These are phyloP conservation scores for Blennius ocellaris DNA, from an alignment of 2,113 vertebrate genomes.

Conservation along the genomic window DNA sequence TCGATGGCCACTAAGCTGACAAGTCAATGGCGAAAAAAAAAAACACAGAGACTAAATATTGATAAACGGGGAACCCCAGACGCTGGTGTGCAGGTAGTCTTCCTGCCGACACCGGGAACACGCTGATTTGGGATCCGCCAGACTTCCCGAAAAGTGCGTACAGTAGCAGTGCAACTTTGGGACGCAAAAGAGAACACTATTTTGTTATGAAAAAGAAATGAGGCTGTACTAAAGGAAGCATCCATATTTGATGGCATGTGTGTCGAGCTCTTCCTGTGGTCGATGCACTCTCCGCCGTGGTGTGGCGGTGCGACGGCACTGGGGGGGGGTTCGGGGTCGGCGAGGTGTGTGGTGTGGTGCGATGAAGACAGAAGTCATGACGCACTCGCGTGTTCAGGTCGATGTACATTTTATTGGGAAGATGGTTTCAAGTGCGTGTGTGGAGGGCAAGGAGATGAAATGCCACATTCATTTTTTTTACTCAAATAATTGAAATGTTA, in stretches of 20 bases:
- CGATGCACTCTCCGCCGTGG: slow-evolving; percentile 38
- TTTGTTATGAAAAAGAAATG: slow-evolving; percentile 77
- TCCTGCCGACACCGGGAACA: not conserved
- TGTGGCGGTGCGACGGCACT: slow-evolving; percentile 24
- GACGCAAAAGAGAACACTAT: slow-evolving; percentile 54
- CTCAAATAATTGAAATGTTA: too few species aligned
- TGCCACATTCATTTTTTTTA: too few species aligned
- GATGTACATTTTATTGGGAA: slow-evolving; percentile 18
- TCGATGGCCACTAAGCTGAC: slow-evolving; percentile 14
- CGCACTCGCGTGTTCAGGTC: slow-evolving; percentile 23
- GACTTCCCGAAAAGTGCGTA: slow-evolving; percentile 1
- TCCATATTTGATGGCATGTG: slow-evolving; percentile 78
- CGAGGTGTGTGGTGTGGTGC: slow-evolving; percentile 9
- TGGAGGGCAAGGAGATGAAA: slow-evolving; percentile 8
- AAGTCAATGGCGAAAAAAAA: slow-evolving; percentile 24
- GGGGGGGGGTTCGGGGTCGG: slow-evolving; percentile 18
- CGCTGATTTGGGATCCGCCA: slow-evolving; percentile 26
- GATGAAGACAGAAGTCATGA: slow-evolving; percentile 9
- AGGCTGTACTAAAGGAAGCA: slow-evolving; percentile 63
- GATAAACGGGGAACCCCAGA: slow-evolving; percentile 25
- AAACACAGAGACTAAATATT: slow-evolving; percentile 57
- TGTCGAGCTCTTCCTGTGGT: slow-evolving; percentile 47
- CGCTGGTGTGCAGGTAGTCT: not conserved
- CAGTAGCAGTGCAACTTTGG: not conserved
- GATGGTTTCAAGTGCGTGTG: slow-evolving; percentile 20